phyloP scores from a whole-genome alignment of 2,888 invertebrate genomes.

The Sussaba pulchella region DNA sequence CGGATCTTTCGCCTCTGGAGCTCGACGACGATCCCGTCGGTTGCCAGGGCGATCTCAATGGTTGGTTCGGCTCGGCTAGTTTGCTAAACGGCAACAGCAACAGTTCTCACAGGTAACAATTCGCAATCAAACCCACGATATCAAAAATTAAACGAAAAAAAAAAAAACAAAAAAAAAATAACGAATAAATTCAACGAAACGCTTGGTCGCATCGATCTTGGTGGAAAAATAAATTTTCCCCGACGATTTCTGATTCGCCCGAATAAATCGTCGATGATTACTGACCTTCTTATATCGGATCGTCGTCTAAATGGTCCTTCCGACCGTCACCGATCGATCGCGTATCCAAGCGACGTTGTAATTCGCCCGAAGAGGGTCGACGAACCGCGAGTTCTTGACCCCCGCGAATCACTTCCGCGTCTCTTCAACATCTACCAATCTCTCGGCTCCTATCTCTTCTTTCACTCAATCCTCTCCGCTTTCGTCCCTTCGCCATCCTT shows the following conservation, averaged over 20 bases:
- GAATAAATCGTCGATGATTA: slow-evolving; percentile 56
- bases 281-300: slow-evolving; percentile 64
- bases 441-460: slow-evolving; percentile 45
- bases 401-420: slow-evolving; percentile 87
- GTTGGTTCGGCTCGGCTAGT: slow-evolving; percentile 80
- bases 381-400: slow-evolving; percentile 85
- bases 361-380: slow-evolving; percentile 85
- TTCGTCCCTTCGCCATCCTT: background rate
- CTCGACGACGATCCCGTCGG: slow-evolving; percentile 87
- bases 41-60: slow-evolving; percentile 78
- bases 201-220: background rate
- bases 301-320: slow-evolving; percentile 27
- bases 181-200: slow-evolving; percentile 4
- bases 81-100: slow-evolving; percentile 82
- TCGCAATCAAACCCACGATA: background rate
- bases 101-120: slow-evolving; percentile 80
- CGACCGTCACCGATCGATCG: slow-evolving; percentile 64
- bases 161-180: too few relatives aligned
- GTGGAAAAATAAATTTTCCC: background rate
- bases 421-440: slow-evolving; percentile 54
- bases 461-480: slow-evolving; percentile 4
- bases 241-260: slow-evolving; percentile 15
- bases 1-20: slow-evolving; percentile 86
- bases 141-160: too few relatives aligned
- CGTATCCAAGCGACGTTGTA: slow-evolving; percentile 70